A percentile compares a stretch with the other conserved stretches of the same genome.
Evolutionary conservation across 2,113 vertebrate species (phyloP).

Genomic region (Tragulus kanchil): DNA sequence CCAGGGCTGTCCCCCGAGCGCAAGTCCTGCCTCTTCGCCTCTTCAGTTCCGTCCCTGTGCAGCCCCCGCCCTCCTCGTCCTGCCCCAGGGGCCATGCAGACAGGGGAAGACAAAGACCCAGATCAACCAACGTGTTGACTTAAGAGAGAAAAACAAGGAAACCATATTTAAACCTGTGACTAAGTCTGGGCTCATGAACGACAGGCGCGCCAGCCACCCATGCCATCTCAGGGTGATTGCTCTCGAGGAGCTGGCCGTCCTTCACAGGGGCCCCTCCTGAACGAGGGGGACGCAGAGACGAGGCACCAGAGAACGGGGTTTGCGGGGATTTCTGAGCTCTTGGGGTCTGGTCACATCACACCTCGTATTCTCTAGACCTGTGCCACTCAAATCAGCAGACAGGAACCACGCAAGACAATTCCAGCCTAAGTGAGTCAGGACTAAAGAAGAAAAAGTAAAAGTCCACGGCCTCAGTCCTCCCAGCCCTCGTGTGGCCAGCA

Average conservation of each 20-base stretch:
- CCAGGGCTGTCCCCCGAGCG: no score
- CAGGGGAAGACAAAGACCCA: conserved; percentile 10
- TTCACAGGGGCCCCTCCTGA: fast-evolving
- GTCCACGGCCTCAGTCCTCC: no score
- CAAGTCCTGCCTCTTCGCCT: not conserved
- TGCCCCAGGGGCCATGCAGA: fast-evolving
- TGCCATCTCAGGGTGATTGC: fast-evolving
- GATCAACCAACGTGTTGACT: not conserved
- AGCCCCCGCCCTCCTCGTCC: fast-evolving
- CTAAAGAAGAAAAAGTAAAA: not conserved
- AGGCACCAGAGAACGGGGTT: not conserved
- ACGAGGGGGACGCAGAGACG: not conserved
- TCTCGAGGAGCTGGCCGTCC: not conserved
- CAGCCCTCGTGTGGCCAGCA: not conserved
- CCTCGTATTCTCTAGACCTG: conserved; percentile 59
- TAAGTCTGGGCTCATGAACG: not conserved
- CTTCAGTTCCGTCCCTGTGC: fast-evolving
- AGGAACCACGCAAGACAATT: no score
- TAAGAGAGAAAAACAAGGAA: not conserved
- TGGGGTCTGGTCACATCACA: conserved; percentile 50
- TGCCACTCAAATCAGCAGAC: not conserved
- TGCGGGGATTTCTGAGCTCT: not conserved
- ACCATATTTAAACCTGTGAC: not conserved
- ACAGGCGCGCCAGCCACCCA: not conserved
- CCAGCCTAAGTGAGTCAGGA: not conserved